Evolutionary conservation across 2,113 vertebrate species (phyloP).

Genomic region (Fulmarus glacialis): DNA sequence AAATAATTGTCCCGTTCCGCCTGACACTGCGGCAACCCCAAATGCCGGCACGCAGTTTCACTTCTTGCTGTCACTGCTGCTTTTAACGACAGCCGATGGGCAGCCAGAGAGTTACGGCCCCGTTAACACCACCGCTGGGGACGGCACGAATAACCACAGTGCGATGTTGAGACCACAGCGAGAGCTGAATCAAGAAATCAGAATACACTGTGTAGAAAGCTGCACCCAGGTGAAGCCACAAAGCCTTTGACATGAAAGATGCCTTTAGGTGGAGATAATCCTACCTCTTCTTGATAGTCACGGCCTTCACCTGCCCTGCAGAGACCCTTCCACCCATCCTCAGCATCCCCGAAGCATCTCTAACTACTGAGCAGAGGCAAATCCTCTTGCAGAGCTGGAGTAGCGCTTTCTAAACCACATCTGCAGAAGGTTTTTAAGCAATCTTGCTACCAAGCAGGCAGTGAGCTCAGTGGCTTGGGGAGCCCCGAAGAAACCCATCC

Average conservation of each 20-base stretch:
- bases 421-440: not conserved
- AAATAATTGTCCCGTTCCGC: not conserved
- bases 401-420: not conserved
- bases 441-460: not conserved
- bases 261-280: not conserved
- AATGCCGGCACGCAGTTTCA: not conserved
- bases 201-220: not conserved
- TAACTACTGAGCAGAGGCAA: not conserved
- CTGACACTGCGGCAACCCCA: not conserved
- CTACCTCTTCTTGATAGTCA: not conserved
- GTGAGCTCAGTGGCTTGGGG: not conserved
- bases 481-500: not conserved
- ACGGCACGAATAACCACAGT: fast-evolving
- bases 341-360: not conserved
- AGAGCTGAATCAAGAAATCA: not conserved
- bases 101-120: not conserved
- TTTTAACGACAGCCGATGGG: not conserved
- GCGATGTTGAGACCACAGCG: not conserved
- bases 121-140: fast-evolving
- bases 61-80: not conserved
- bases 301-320: not conserved
- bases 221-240: not conserved
- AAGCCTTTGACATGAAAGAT: not conserved
- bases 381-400: not conserved
- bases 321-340: not conserved